Evolutionary conservation across 2,888 invertebrate genomes (phyloP), one percentile per base, ranked within the genome.

Genomic region (Ormyrus labotus): DNA sequence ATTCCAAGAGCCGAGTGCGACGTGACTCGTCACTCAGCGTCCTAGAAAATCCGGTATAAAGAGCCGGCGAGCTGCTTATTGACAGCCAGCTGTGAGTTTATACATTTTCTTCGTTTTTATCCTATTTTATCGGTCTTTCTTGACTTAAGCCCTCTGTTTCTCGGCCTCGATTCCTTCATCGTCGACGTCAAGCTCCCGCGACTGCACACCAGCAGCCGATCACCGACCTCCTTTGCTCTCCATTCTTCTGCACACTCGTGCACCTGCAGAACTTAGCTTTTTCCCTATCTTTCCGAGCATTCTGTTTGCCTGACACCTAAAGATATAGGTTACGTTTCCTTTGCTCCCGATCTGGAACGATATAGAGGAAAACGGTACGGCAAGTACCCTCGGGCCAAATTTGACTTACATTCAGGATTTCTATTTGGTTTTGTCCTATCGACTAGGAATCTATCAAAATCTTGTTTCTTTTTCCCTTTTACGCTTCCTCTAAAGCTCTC

Each of bases 281-380:
- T 34, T 34, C 34, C 34, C 34, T 34, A 34, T 34, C 34, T 34
- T 2, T 34, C 34, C 34, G 34, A 34, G 34, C 34, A 34, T 34
- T 2, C 34, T 34, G 1, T 34, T 34, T 34, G 34, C 34, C 34
- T 34, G 34, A 34, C 34, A 34, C 34, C 34, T 0, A 9, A 19
- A 61, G 45, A 75, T 75, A 68, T 75, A 75, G 75, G 75, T 75
- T 75, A 75, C 60, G 47, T 68, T 53, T 68, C 58, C 48, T 65
- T n/a, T 50, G 55, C 34, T 67, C 48, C 48, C 65, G 60, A 19
- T 34, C 34, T 34, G 34, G 34, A 34, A 34, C 34, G 2, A 34
- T 34, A 34, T 34, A 34, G 34, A 1, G 34, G 34, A 34, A 34
- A 34, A 34, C 34, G 34, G 34, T 34, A 34, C 34, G 34, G 34